These are phyloP conservation scores for Lepidocyrtoides sp. DNA, from an alignment of 2,888 invertebrate genomes.

Conservation along the genomic window DNA sequence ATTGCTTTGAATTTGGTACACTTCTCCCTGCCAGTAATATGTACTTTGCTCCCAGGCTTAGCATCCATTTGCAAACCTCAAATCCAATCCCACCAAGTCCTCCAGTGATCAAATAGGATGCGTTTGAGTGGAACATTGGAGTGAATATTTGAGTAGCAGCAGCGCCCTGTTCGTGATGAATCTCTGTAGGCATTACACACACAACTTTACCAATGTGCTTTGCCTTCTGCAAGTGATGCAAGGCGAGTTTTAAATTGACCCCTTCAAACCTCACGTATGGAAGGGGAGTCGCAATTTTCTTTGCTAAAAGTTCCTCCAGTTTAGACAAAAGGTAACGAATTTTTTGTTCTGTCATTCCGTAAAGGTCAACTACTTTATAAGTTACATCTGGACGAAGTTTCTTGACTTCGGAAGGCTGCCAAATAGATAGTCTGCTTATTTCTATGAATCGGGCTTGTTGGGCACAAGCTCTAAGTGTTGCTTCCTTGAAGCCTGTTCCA, in stretches of 20 bases:
- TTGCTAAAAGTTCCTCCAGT: not conserved
- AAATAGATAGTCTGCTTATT: constrained; percentile 45
- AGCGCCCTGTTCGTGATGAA: not conserved
- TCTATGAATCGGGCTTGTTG: constrained; percentile 46
- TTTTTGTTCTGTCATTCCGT: too few relatives aligned
- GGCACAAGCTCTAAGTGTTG: constrained; percentile 45
- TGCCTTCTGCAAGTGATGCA: constrained; percentile 43
- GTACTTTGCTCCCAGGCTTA: constrained; percentile 61
- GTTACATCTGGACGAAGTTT: constrained; percentile 29
- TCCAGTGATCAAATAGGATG: constrained; percentile 73
- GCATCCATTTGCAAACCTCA: constrained; percentile 68
- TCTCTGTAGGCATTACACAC: constrained; percentile 48
- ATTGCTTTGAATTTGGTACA: not conserved
- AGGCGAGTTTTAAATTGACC: too few relatives aligned
- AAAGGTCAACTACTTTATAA: constrained; percentile 7
- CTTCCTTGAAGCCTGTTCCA: constrained; percentile 76
- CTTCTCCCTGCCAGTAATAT: constrained; percentile 50
- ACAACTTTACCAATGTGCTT: constrained; percentile 63
- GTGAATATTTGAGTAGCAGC: too few relatives aligned
- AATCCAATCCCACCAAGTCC: constrained; percentile 74
- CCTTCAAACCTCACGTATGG: constrained; percentile 47
- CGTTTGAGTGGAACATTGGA: constrained; percentile 15
- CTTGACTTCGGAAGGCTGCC: constrained; percentile 35
- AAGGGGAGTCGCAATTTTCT: not conserved
- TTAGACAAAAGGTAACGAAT: too few relatives aligned